Base-by-base conservation (phyloP, 2,797 vertebrate species). In the Myripristis jacobus region DNA sequence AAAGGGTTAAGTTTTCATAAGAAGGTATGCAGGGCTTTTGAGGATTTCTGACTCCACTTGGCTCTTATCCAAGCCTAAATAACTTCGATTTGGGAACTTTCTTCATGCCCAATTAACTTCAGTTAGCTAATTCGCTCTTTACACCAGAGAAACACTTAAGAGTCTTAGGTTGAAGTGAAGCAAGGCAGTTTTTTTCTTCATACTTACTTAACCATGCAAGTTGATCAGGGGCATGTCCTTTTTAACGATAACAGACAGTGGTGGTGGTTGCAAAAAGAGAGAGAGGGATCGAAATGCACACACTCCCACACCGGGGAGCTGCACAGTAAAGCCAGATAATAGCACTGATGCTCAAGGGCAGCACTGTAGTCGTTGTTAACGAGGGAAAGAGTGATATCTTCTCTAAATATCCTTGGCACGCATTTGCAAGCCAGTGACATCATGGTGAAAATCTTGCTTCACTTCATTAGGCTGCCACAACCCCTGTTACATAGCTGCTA, bases 281-380 rank as follows among this genome's bases (percentile, higher is more conserved):
- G 34, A 27, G 16, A 53, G 22, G 6, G 24, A 9, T 29, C 2
- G 18, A n/a, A 25, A 15, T 21, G 0, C 1, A 1, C 36, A 43
- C 41, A 38, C 46, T 8, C 29, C 6, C 11, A 63, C 65, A 73
- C 68, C 73, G 51, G 73, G 34, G 68, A 52, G 31, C 70, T 41
- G 29, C 62, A 7, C 12, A 50, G 41, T 66, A 52, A 64, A 78
- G 72, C 56, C 55, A 29, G 43, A 31, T 21, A 46, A 15, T 19
- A 16, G 16, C 8, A 12, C 19, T 51, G 16, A 16, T 11, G 10
- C 54, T 44, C 12, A 4, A 8, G 34, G 31, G 21, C 18, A 34
- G 4, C 1, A n/a, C 18, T 12, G 21, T 15, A 21, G 47, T 31
- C 12, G 12, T 2, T n/a, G 43, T 44, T 2, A 27, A 2, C 12